Conservation (phyloP, 2,113 vertebrate species). For the Myiozetetes cayanensis region DNA sequence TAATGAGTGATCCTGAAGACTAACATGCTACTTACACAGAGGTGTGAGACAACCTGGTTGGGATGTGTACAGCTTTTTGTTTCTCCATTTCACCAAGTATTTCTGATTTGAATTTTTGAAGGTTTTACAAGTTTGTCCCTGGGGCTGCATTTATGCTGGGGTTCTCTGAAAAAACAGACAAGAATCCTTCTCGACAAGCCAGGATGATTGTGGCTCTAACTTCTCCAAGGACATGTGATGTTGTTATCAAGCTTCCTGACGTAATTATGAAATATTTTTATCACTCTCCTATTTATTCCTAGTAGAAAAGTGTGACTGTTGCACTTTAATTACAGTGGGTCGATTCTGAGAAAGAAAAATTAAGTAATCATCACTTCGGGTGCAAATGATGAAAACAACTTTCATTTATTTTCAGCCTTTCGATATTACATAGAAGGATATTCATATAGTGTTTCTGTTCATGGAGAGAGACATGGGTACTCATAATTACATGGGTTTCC, state of each 20-base stretch:
- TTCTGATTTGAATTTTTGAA: conserved; percentile 55
- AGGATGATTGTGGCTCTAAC: conserved; percentile 63
- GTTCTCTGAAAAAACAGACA: conserved; percentile 40
- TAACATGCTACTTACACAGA: neutral
- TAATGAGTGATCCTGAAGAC: neutral
- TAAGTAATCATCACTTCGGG: neutral
- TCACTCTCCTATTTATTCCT: neutral
- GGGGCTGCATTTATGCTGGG: conserved; percentile 43
- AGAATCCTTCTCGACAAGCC: conserved; percentile 70
- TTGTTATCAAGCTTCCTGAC: conserved; percentile 72
- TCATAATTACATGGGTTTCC: neutral
- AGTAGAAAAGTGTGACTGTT: neutral
- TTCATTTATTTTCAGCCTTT: neutral
- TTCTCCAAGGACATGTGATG: conserved; percentile 59
- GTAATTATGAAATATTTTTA: conserved; percentile 58
- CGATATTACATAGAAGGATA: neutral
- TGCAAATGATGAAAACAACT: neutral
- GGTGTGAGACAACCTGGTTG: neutral
- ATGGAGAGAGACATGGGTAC: neutral
- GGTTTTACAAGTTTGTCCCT: conserved; percentile 62
- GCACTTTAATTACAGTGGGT: neutral
- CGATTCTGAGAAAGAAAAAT: neutral
- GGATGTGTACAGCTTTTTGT: neutral
- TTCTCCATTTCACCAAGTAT: neutral
- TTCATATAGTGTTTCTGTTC: neutral